A percentile compares a stretch with the other conserved stretches of the same genome.
phyloP scores from a whole-genome alignment of 2,888 invertebrate species.

The Oligia fasciuncula region DNA sequence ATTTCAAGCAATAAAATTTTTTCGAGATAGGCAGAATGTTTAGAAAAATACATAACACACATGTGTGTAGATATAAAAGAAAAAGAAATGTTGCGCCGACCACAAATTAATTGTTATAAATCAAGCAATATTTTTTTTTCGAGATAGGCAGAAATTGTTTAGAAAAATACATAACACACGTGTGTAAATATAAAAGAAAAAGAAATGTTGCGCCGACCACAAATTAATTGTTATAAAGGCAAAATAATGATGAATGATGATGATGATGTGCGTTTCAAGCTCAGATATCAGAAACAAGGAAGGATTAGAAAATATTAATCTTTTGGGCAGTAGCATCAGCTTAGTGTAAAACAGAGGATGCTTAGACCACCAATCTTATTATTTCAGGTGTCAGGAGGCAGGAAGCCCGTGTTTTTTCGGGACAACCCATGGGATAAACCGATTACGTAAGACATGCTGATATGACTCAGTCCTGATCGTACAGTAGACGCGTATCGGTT shows the following conservation, averaged over 20 bases:
- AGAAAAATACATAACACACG: not conserved
- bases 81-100: not conserved
- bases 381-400: not conserved
- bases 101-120: not conserved
- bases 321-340: not conserved
- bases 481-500: constrained; percentile 8
- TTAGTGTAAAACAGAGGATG: not conserved
- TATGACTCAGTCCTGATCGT: constrained; percentile 37
- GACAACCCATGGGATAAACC: constrained; percentile 30
- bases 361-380: not conserved
- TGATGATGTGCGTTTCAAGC: not conserved
- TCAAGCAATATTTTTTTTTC: constrained; percentile 16
- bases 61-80: not conserved
- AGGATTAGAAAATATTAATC: not conserved
- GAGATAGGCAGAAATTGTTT: not conserved
- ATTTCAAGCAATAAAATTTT: constrained; percentile 25
- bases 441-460: constrained; percentile 12
- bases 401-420: not conserved
- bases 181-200: not conserved
- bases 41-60: not conserved
- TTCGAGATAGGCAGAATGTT: not conserved
- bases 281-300: not conserved
- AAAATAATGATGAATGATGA: not conserved
- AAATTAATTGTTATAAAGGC: not conserved
- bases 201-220: not conserved